Percentiles rank a stretch among this genome's conserved stretches.
Evolutionary conservation across 2,113 vertebrate species (phyloP).

Genomic region (Coptodon bakossiorum): DNA sequence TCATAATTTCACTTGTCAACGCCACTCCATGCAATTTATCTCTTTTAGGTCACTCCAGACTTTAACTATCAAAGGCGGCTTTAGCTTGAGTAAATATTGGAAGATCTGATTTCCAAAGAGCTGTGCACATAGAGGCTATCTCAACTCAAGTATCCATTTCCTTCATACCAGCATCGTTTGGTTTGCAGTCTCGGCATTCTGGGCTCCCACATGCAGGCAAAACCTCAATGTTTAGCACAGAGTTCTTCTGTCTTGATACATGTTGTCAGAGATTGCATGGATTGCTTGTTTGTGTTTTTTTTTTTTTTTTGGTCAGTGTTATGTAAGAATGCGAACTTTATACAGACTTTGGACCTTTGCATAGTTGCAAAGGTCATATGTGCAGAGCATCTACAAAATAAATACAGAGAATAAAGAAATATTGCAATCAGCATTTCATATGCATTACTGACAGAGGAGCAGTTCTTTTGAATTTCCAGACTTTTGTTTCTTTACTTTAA

Average conservation of each 20-base stretch:
- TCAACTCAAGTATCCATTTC: constrained; percentile 21
- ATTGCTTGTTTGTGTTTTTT: not conserved
- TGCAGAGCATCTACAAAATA: not conserved
- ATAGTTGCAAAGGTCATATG: not conserved
- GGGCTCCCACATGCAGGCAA: constrained; percentile 4
- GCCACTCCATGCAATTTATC: not conserved
- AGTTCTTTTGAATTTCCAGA: not conserved
- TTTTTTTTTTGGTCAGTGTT: not conserved
- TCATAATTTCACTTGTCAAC: not conserved
- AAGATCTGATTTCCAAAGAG: constrained; percentile 14
- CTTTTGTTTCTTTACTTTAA: not conserved
- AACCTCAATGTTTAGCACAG: not conserved
- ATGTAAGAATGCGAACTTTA: not conserved
- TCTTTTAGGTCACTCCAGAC: not conserved
- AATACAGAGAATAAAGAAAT: not conserved
- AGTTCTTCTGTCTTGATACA: not conserved
- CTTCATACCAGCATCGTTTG: constrained; percentile 27
- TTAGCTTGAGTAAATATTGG: constrained; percentile 6
- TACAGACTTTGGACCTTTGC: not conserved
- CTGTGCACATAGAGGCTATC: not conserved
- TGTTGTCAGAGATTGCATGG: not conserved
- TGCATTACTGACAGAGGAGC: not conserved
- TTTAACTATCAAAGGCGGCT: constrained; percentile 8
- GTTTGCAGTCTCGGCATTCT: constrained; percentile 3
- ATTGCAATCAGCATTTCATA: not conserved